Base-by-base conservation (phyloP, 64 coral and sea anemone species). In the Pachyseris speciosa region DNA sequence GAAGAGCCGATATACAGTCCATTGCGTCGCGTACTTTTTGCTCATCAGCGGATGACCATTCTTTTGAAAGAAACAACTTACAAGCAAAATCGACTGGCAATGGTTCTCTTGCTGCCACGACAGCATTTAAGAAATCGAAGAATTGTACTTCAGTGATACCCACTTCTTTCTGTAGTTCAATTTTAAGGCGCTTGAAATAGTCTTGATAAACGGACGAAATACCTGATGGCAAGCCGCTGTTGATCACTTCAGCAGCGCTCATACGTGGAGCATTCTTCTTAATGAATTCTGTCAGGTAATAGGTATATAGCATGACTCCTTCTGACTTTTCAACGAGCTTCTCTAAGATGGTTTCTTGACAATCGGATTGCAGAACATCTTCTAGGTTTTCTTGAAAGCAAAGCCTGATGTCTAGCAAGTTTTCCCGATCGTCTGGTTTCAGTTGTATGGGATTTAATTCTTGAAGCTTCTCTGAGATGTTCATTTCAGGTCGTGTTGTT, bases 271-370 rank as follows among this genome's bases (percentile, higher is more conserved):
- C 7, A 37, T 49, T 19, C 22, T 57, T 34, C 27, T 36, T 52
- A 9, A 87, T 19, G 30, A 50, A 37, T 30, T 91, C 77, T 36
- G 26, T 40, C 0, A 91, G 9, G 45, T 83, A 72, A 17, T 41
- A 79, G 17, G 89, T 65, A 37, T 61, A 79, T 24, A 91, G 53
- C n/a, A 91, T 70, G 29, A 73, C 19, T 9, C 89, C 89, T 30
- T 80, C 66, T 39, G 76, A 83, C 22, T 41, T 47, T 40, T 83
- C 27, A 25, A 73, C 84, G 9, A 87, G 66, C 33, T 86, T 9
- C 6, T 26, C 37, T 4, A 90, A 47, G 27, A 44, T 49, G 4
- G 7, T 0, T 27, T 29, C 11, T 22, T 65, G 74, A 36, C 69
- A 12, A 4, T 33, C 7, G 31, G 28, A 19, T 20, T 29, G 5